Evolutionary conservation across 1,140 invertebrate genomes (phyloP), one percentile per base, ranked within the genome.

Genomic region (Hetaerina americana): DNA sequence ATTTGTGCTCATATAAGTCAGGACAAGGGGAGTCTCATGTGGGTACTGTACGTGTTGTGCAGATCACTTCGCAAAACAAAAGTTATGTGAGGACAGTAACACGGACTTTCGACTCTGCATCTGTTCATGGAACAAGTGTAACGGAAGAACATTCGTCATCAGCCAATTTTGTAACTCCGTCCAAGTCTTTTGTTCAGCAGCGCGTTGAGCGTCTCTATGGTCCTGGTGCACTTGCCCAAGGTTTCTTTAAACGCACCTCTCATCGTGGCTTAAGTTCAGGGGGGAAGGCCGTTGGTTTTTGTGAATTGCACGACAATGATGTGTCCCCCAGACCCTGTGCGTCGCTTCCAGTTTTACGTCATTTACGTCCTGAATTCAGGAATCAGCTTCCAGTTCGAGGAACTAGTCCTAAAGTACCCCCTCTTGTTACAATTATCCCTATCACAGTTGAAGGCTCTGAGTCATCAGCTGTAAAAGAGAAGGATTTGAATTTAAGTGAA

Each of bases 171-270:
- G 67, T 27, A 26, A 18, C 66, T 26, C 27, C 71, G 22, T 66
- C 31, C 27, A 83, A 82, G 70, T 94, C 92, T 29, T 92, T 95
- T 74, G 93, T 96, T 28, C 90, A 95, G 78, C 91, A 94, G 78
- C 84, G 92, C 40, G 92, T 95, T 0, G 93, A 95, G 77, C 84
- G 92, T 72, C 79, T 95, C 0, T 95, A 94, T 79, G 93, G 93
- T 0, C 91, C 91, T 0, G 90, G 91, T 26, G 92, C 92, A 15
- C 77, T 93, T 6, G 91, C 91, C 2, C 90, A 92, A 78, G 90
- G 90, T 6, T 94, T 94, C 77, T 91, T 91, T 77, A 70, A 75
- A 29, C 72, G 72, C 28, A 70, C 72, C 40, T 66, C 69, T 5
- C 26, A 57, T 18, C 25, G 31, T 29, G 68, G 31, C 1, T 66